Conservation (phyloP, 2,113 vertebrate species). For the Anoplopoma fimbria region DNA sequence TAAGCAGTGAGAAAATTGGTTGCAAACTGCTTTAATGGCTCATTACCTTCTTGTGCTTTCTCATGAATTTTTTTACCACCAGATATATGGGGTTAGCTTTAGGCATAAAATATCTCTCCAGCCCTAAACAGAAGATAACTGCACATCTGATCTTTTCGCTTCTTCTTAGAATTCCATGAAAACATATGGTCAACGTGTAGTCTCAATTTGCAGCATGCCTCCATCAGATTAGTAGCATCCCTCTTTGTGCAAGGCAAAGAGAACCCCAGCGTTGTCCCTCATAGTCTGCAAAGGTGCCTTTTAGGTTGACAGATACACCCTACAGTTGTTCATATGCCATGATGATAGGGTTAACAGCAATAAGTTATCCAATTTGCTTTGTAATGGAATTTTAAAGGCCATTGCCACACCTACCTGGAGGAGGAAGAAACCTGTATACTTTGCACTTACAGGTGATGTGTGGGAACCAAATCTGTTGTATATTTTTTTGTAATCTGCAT, state of each 20-base stretch:
- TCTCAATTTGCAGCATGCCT: background rate
- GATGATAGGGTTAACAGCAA: constrained; percentile 1
- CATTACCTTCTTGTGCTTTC: background rate
- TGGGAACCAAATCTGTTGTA: background rate
- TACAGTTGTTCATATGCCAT: background rate
- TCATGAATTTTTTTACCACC: constrained; percentile 11
- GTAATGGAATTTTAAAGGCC: background rate
- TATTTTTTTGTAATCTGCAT: background rate
- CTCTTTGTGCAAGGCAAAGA: background rate
- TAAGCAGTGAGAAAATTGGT: constrained; percentile 3
- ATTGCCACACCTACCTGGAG: background rate
- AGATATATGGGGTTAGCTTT: constrained; percentile 1
- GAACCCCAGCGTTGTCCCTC: background rate
- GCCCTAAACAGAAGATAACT: background rate
- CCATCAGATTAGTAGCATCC: background rate
- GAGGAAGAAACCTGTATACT: background rate
- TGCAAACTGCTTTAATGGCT: constrained; percentile 1
- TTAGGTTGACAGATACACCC: too few species aligned
- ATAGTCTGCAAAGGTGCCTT: background rate
- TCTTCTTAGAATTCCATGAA: background rate
- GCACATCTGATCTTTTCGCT: background rate
- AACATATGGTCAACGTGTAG: background rate
- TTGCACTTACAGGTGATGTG: background rate
- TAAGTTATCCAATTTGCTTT: background rate
- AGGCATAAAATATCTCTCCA: background rate